Evolutionary conservation across 64 coral and sea anemone species (phyloP), one percentile per base, ranked within the genome.

Genomic region (Cladopsammia gracilis): DNA sequence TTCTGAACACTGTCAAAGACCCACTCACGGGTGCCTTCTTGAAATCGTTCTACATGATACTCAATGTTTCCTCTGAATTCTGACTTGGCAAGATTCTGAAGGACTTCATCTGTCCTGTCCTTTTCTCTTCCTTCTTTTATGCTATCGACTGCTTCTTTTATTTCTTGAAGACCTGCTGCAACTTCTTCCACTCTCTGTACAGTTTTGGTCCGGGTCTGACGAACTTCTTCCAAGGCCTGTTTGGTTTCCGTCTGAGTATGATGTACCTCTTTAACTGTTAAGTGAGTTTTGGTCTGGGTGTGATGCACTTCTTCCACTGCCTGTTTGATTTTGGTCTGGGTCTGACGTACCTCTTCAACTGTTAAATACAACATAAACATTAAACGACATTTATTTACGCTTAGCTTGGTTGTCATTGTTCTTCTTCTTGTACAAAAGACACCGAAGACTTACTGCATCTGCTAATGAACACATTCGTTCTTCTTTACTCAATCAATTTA

Each of bases 231-330:
- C n/a, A n/a, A n/a, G n/a, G n/a, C n/a, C n/a, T n/a, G n/a, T n/a
- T n/a, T n/a, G n/a, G n/a, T n/a, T n/a, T n/a, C n/a, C n/a, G n/a
- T n/a, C n/a, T n/a, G n/a, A n/a, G n/a, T n/a, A n/a, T n/a, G n/a
- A n/a, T n/a, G n/a, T n/a, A n/a, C n/a, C 10, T 89, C 87, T 59
- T 77, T 50, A 7, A 56, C 53, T 56, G 53, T 56, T 12, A 56
- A 10, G 50, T 64, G 48, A 69, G 88, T 90, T 7, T 79, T 58
- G 25, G 65, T 65, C 54, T 75, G 59, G 14, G 75, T 79, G 42
- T 79, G 7, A 49, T 52, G 64, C 46, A 77, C 34, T 66, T 90
- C 78, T 22, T 71, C 50, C 46, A 92, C 14, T 74, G 20, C n/a
- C 19, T 9, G 10, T 25, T 69, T 25, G 1, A 4, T 74, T 3